These are phyloP conservation scores for Chouioia cunea DNA, from an alignment of 2,888 invertebrate species.

Conservation along the genomic window DNA sequence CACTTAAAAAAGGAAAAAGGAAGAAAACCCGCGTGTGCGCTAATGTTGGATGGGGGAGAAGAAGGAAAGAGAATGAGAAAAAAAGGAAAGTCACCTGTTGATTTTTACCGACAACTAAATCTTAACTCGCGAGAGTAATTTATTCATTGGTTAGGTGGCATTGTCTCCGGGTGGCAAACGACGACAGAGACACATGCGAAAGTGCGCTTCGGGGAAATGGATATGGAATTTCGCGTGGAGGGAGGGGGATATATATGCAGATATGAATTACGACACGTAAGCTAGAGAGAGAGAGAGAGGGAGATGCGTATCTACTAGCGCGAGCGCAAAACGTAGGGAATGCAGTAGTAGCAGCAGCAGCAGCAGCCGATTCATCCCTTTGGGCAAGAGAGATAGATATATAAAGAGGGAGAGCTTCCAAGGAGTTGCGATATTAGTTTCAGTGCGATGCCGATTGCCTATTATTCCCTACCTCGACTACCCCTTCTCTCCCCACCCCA, in stretches of 20 bases:
- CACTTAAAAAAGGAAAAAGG: not conserved
- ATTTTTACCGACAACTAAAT: slow-evolving; percentile 41
- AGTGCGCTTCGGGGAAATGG: not conserved
- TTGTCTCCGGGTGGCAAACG: slow-evolving; percentile 35
- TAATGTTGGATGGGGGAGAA: too few species aligned
- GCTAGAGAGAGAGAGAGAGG: not conserved
- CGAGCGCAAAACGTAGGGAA: not conserved
- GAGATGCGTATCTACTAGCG: slow-evolving; percentile 37
- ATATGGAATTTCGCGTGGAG: slow-evolving; percentile 33
- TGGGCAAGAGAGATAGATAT: slow-evolving; percentile 9
- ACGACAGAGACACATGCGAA: slow-evolving; percentile 26
- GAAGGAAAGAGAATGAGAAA: too few species aligned
- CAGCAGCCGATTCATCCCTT: slow-evolving; percentile 26
- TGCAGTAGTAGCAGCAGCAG: not conserved
- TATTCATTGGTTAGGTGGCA: slow-evolving; percentile 48
- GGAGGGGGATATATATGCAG: slow-evolving; percentile 36
- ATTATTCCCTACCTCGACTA: slow-evolving; percentile 34
- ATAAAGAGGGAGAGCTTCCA: not conserved
- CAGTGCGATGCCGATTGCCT: slow-evolving; percentile 30
- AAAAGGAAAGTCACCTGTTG: slow-evolving; percentile 35
- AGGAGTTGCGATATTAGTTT: slow-evolving; percentile 46
- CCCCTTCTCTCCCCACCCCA: too few species aligned
- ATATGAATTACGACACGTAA: slow-evolving; percentile 46
- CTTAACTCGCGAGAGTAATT: slow-evolving; percentile 37
- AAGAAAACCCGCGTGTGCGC: not conserved